Evolutionary conservation across 2,888 invertebrate species (phyloP).

Genomic region (Reticulitermes lucifugus): DNA sequence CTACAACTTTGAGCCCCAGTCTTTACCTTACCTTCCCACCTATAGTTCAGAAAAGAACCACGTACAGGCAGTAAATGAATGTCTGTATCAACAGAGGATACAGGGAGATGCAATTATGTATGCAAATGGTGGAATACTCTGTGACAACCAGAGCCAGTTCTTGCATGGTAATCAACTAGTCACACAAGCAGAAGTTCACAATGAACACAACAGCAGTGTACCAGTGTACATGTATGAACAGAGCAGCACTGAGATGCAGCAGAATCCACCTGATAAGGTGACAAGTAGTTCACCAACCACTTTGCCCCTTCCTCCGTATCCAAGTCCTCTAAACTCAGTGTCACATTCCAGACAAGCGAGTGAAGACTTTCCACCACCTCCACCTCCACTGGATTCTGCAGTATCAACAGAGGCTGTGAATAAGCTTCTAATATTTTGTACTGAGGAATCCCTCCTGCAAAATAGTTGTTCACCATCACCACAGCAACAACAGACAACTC

Average conservation of each 20-base stretch:
- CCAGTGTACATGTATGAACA: not conserved
- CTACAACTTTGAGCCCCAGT: conserved; percentile 67
- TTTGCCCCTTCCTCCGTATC: conserved; percentile 82
- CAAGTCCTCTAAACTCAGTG: conserved; percentile 80
- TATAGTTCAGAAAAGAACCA: conserved; percentile 63
- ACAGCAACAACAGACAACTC: conserved; percentile 36
- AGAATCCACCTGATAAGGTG: not conserved
- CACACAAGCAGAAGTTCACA: conserved; percentile 87
- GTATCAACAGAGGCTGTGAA: conserved; percentile 63
- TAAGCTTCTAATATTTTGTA: conserved; percentile 73
- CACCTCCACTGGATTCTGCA: conserved; percentile 61
- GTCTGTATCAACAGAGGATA: conserved; percentile 44
- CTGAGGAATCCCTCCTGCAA: conserved; percentile 46
- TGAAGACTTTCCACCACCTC: conserved; percentile 92
- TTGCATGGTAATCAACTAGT: conserved; percentile 71
- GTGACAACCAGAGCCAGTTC: not conserved
- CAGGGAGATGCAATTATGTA: conserved; percentile 64
- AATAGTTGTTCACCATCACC: conserved; percentile 50
- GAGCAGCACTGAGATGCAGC: conserved; percentile 1
- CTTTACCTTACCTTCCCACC: conserved; percentile 71
- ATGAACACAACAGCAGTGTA: conserved; percentile 69
- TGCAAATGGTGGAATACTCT: conserved; percentile 64
- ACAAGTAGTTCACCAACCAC: not conserved
- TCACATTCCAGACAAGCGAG: conserved; percentile 88
- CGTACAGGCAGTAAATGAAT: conserved; percentile 10